Evolutionary conservation across 2,797 vertebrate genomes (phyloP), one percentile per base, ranked within the genome.

Genomic region (Thalassophryne amazonica): DNA sequence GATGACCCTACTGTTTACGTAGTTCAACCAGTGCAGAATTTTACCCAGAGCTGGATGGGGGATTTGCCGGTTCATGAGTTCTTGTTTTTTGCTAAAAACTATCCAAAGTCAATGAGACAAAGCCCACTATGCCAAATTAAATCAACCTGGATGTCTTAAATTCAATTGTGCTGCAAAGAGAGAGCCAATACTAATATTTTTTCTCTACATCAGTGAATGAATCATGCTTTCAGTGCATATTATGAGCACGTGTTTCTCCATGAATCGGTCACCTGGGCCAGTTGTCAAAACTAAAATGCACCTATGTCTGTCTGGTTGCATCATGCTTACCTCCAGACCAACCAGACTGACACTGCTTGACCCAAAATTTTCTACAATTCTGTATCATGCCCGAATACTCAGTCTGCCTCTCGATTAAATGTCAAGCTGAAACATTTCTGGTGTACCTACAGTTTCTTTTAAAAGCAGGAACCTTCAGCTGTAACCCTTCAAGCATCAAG

Each of bases 341-440:
- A 52, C 35, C 39, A 19, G 37, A 8, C 8, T 1, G 32, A 22
- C 38, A 27, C 27, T 42, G 41, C 47, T 6, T 29, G 33, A 55
- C 12, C 39, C 60, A 56, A 23, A 41, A 20, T 35, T 48, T 64
- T 18, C 32, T 21, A 48, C 48, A 69, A 72, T 76, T 39, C 27
- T 43, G 25, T 43, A 31, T 9, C 42, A 32, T 28, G 13, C 54
- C 59, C 66, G 68, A 31, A 45, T 47, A 42, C 38, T 28, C 11
- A 0, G 12, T 51, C 24, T 36, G 45, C 33, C 20, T 14, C 33
- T 55, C 49, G 27, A 50, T 23, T 43, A 11, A 2, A 18, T 49
- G 34, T 45, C 33, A 38, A 32, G 29, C 37, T 45, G 49, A 23
- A 55, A 48, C 58, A 34, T 37, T 45, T 43, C 12, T 14, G 24